Conservation (phyloP, 2,113 vertebrate genomes). For the Pterophyllum scalare region DNA sequence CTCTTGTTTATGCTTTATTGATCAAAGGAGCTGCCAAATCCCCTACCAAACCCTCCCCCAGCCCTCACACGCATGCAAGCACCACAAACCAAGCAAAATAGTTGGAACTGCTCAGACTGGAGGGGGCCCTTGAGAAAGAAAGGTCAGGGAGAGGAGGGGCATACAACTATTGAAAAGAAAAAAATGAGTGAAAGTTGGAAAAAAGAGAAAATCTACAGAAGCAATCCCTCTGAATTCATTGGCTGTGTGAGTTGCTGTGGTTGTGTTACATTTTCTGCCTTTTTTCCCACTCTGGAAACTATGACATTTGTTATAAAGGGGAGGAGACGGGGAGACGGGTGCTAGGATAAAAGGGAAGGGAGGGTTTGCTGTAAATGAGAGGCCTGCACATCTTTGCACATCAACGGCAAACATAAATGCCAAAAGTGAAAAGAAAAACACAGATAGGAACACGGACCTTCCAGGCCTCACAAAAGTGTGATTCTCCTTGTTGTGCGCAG, state of each 20-base stretch:
- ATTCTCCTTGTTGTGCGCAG: not conserved
- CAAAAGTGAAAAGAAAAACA: conserved; percentile 7
- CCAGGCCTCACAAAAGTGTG: conserved; percentile 7
- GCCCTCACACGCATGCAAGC: conserved; percentile 68
- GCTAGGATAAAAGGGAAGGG: conserved; percentile 49
- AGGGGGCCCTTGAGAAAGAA: conserved; percentile 83
- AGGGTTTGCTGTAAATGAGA: conserved; percentile 68
- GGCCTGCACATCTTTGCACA: conserved; percentile 68
- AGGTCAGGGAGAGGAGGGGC: conserved; percentile 77
- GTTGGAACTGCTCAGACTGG: conserved; percentile 78
- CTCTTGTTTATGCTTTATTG: conserved; percentile 92
- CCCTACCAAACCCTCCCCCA: conserved; percentile 79
- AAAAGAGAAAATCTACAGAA: conserved; percentile 69
- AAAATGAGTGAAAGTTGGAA: conserved; percentile 25
- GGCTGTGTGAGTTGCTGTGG: conserved; percentile 81
- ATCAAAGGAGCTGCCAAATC: conserved; percentile 90
- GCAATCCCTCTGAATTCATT: conserved; percentile 80
- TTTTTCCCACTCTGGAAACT: conserved; percentile 84
- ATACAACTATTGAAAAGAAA: conserved; percentile 58
- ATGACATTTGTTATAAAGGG: conserved; percentile 82
- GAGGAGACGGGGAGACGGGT: conserved; percentile 52
- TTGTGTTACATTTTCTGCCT: conserved; percentile 72
- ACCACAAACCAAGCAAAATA: conserved; percentile 83
- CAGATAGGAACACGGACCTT: conserved; percentile 9
- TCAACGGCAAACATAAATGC: conserved; percentile 25